Conservation (phyloP, 2,113 vertebrate species). For the Gracilinanus agilis region DNA sequence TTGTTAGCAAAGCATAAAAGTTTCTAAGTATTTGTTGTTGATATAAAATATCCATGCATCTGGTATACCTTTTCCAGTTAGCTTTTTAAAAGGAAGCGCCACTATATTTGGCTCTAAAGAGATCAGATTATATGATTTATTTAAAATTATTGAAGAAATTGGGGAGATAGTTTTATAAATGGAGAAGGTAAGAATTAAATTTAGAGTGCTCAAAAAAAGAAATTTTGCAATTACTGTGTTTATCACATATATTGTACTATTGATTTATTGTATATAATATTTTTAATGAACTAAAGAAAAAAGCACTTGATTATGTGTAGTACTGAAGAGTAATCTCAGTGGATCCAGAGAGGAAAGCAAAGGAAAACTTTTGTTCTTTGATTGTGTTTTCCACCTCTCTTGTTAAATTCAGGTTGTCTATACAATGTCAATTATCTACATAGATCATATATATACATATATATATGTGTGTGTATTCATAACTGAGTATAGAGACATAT, state of each 20-base stretch:
- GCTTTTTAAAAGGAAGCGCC: not conserved
- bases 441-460: not conserved
- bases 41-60: not conserved
- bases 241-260: not conserved
- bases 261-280: not conserved
- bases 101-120: not conserved
- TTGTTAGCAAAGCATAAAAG: not conserved
- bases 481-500: no score
- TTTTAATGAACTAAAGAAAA: not conserved
- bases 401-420: not conserved
- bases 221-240: not conserved
- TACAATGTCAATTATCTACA: not conserved
- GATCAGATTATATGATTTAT: not conserved
- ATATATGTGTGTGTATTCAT: not conserved
- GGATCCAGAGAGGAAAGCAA: not conserved
- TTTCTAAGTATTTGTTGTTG: not conserved
- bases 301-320: not conserved
- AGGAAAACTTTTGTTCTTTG: not conserved
- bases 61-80: not conserved
- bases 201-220: not conserved
- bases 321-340: not conserved
- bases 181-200: not conserved
- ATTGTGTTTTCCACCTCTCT: not conserved
- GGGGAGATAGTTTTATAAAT: not conserved
- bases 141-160: constrained; percentile 16